Base-by-base conservation (phyloP, 2,888 invertebrate genomes). In the Notocelia uddmanniana region DNA sequence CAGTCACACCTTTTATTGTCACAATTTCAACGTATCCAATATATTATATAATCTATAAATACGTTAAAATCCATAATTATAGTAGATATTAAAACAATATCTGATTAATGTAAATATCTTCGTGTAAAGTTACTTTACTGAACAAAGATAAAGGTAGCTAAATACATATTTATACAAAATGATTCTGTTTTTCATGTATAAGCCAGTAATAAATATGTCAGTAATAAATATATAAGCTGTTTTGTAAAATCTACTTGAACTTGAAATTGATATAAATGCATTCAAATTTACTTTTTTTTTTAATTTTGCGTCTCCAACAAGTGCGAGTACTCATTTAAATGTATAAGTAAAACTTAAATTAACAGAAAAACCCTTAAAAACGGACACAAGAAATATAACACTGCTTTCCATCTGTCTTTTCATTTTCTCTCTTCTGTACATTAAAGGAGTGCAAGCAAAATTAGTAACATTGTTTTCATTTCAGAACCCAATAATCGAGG, bases 1-100 rank as follows among this genome's bases (percentile, higher is more conserved):
- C 79, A 81, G 81, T 79, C 78, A 76, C 76, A 76, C 75, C 72
- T 23, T 77, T 81, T 84, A 84, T 85, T 84, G 83, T 84, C 83
- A 76, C 78, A 75, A 79, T 83, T 70, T 34, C 71, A 55, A 71
- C 71, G 23, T 66, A 64, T 54, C 41, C 31, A 34, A 54, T 41
- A 31, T 37, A 71, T 52, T 71, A 31, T 31, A 31, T 31, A 71
- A 41, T 52, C 70, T 70, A 70, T 18, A 31, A 70, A 70, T 59
- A 70, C 58, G 52, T 66, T 64, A 52, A 52, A 60, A 71, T 60
- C 21, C 70, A 59, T 50, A 34, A 41, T 26, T 58, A 21, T 8
- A 41, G 26, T 23, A 21, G 11, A 21, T 45, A 45, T 45, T 45
- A n/a, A 48, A 59, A 23, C 21, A 60, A 45, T 45, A 60, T 45